Evolutionary conservation across 2,113 vertebrate species (phyloP).

Genomic region (Pipa parva): DNA sequence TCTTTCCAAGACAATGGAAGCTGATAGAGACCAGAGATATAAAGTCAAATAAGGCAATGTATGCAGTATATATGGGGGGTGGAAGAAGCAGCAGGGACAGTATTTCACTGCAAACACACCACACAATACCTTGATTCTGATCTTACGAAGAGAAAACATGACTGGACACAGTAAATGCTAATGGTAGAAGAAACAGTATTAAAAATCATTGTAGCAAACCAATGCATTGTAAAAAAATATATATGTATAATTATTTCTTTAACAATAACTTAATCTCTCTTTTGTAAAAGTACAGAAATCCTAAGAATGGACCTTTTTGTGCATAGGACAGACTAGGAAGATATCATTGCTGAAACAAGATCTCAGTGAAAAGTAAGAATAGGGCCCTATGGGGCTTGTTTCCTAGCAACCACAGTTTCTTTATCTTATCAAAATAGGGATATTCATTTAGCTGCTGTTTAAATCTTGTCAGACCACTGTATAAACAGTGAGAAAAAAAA

Average conservation of each 20-base stretch:
- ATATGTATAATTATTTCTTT: neutral
- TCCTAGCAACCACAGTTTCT: neutral
- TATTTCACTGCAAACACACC: constrained; percentile 53
- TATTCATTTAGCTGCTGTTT: no score
- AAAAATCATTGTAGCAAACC: constrained; percentile 1
- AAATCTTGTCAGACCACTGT: neutral
- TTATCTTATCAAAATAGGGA: neutral
- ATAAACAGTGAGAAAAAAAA: no score
- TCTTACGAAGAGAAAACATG: constrained; percentile 86
- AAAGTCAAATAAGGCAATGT: no score
- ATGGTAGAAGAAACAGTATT: constrained; percentile 57
- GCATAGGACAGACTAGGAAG: neutral
- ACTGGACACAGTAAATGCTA: constrained; percentile 63
- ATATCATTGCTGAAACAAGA: neutral
- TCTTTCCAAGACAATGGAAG: no score
- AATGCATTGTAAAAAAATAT: neutral
- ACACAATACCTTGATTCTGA: constrained; percentile 82
- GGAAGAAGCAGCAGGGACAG: neutral
- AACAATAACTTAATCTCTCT: neutral
- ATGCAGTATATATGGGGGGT: no score
- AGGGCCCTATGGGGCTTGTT: neutral
- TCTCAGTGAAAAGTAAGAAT: no score
- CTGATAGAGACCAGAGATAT: no score
- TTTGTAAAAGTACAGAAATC: neutral
- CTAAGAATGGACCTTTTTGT: neutral